Evolutionary conservation across 2,113 vertebrate species (phyloP).

Genomic region (Phrynocephalus versicolor): DNA sequence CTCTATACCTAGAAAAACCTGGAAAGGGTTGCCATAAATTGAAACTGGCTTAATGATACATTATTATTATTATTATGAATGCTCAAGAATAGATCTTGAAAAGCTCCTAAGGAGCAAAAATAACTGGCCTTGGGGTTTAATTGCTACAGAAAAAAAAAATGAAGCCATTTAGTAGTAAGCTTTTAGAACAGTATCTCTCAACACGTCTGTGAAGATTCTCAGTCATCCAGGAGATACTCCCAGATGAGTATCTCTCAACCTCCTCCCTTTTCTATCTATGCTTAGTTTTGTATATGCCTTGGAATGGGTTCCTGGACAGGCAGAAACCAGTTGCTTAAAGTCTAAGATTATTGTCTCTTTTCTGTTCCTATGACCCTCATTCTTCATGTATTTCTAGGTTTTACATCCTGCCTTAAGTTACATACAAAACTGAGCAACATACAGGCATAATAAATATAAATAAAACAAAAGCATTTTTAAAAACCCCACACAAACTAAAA

Average conservation of each 20-base stretch:
- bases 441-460: too few species aligned
- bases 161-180: neutral
- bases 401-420: too few species aligned
- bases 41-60: too few species aligned
- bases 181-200: neutral
- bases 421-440: too few species aligned
- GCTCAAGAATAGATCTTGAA: too few species aligned
- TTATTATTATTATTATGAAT: too few species aligned
- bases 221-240: neutral
- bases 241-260: neutral
- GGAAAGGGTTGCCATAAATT: too few species aligned
- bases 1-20: too few species aligned
- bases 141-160: neutral
- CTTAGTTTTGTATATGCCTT: neutral
- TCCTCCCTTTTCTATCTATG: neutral
- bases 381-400: too few species aligned
- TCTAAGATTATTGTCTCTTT: neutral
- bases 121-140: constrained; percentile 34
- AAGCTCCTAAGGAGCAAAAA: too few species aligned
- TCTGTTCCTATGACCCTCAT: neutral
- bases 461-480: too few species aligned
- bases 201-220: neutral
- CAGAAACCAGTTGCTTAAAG: neutral
- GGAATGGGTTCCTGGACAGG: neutral
- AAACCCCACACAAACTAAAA: too few species aligned